A percentile compares a stretch with the other conserved stretches of the same genome.
Conservation (phyloP, 2,888 invertebrate genomes). For the Serripes groenlandicus region DNA sequence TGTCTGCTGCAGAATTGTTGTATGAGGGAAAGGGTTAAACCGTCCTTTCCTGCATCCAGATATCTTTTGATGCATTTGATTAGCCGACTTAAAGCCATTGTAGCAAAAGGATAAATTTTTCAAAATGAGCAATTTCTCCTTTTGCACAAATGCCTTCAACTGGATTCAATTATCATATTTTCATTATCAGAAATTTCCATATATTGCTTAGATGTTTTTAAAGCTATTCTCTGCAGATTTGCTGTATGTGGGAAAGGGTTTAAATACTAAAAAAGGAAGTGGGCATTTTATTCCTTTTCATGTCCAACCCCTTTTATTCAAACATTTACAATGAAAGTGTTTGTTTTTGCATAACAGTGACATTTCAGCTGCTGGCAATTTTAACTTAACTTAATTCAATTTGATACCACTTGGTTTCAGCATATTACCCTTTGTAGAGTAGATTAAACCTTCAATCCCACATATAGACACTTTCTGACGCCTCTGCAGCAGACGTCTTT, state of each 20-base stretch:
- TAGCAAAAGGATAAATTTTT: neutral
- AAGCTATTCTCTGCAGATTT: neutral
- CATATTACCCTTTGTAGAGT: neutral
- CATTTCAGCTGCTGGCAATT: constrained; percentile 20
- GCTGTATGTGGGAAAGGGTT: neutral
- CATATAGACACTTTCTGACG: neutral
- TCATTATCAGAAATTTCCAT: neutral
- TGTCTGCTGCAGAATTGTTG: neutral
- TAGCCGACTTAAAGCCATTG: neutral
- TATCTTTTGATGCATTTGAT: neutral
- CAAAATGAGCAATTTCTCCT: neutral
- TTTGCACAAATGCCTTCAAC: neutral
- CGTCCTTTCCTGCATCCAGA: neutral
- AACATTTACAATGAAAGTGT: constrained; percentile 4
- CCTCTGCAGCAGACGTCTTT: neutral
- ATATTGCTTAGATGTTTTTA: neutral
- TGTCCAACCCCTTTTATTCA: neutral
- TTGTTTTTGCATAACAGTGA: constrained; percentile 4
- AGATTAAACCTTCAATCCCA: neutral
- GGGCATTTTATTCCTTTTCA: neutral
- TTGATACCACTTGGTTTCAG: neutral
- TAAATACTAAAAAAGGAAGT: neutral
- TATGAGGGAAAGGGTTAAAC: too few species aligned
- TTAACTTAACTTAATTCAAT: neutral
- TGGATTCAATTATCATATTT: neutral